phyloP scores from a whole-genome alignment of 2,797 vertebrate genomes.

The Sebastes jordani region DNA sequence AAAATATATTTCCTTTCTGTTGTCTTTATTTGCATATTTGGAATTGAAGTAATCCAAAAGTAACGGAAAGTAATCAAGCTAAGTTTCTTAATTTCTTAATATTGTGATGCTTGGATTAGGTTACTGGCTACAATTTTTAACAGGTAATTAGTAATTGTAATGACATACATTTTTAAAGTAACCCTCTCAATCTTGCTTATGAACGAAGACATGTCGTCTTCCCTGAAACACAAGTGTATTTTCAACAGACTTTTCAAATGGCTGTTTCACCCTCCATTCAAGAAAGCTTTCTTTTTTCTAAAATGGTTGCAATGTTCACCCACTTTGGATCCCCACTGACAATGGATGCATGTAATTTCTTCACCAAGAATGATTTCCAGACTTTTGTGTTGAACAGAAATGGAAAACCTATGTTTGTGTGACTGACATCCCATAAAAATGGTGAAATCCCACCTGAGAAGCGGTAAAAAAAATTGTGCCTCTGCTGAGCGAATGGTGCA shows the following conservation, averaged over 20 bases:
- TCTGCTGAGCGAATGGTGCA: background rate
- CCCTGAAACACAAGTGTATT: background rate
- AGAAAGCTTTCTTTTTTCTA: background rate
- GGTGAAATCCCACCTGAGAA: background rate
- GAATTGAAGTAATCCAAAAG: background rate
- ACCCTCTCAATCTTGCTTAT: background rate
- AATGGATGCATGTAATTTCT: background rate
- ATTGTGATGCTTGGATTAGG: background rate
- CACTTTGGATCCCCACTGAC: background rate
- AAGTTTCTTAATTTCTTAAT: background rate
- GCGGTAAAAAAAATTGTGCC: background rate
- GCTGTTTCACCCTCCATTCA: background rate
- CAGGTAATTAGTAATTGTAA: background rate
- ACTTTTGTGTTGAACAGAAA: background rate
- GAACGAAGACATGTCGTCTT: background rate
- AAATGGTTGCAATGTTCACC: background rate
- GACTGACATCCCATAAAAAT: conserved; percentile 7
- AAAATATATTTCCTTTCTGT: no score
- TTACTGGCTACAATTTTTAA: background rate
- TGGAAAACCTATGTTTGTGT: background rate
- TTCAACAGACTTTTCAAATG: background rate
- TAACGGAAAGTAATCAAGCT: background rate
- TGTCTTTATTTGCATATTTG: no score
- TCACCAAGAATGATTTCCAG: background rate
- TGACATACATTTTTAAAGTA: no score